Evolutionary conservation across 2,797 vertebrate genomes (phyloP).

Genomic region (Pangasius krempfi): DNA sequence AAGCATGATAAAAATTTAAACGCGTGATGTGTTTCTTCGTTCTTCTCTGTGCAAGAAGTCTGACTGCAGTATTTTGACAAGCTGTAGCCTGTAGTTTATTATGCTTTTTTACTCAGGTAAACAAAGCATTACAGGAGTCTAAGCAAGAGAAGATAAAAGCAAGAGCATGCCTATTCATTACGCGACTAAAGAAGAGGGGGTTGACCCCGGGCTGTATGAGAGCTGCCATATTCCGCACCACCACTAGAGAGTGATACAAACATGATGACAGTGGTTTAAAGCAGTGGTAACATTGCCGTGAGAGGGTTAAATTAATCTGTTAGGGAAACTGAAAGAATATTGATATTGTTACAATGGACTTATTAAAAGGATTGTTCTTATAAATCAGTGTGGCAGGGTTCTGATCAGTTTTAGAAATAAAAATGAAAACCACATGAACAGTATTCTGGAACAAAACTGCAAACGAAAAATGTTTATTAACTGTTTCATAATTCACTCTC

Average conservation of each 20-base stretch:
- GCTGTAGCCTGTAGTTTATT: not conserved
- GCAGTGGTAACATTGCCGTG: no score
- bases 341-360: not conserved
- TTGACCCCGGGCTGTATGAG: not conserved
- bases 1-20: not conserved
- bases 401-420: not conserved
- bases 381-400: not conserved
- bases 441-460: not conserved
- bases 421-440: no score
- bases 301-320: not conserved
- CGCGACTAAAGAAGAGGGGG: no score
- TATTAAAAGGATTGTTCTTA: not conserved
- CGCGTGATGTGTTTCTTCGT: not conserved
- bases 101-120: not conserved
- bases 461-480: not conserved
- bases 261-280: not conserved
- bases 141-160: conserved; percentile 1
- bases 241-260: conserved; percentile 22
- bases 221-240: not conserved
- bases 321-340: not conserved
- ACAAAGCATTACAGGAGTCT: not conserved
- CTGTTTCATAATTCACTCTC: not conserved
- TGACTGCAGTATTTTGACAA: not conserved
- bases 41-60: not conserved
- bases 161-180: conserved; percentile 1